phyloP scores from a whole-genome alignment of 2,888 invertebrate species.

The Heliconius sara region DNA sequence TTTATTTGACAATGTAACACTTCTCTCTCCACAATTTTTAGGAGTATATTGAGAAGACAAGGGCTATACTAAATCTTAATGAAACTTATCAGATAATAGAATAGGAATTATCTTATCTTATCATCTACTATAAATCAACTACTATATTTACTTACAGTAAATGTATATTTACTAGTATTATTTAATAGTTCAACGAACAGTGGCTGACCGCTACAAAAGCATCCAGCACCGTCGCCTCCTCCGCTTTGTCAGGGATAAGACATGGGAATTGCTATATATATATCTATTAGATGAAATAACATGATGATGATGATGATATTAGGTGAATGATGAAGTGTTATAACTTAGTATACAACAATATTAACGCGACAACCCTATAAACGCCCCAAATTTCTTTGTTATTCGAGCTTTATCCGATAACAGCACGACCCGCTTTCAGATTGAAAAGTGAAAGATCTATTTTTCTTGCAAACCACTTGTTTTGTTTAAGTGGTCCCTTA shows the following conservation, averaged over 20 bases:
- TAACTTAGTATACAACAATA: not conserved
- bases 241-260: not conserved
- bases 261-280: too few relatives aligned
- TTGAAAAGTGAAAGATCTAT: constrained; percentile 34
- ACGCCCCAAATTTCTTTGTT: constrained; percentile 31
- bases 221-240: too few relatives aligned
- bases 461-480: constrained; percentile 26
- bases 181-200: too few relatives aligned
- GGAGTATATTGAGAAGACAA: too few relatives aligned
- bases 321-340: not conserved
- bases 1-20: too few relatives aligned
- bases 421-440: constrained; percentile 25
- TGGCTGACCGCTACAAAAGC: too few relatives aligned
- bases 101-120: not conserved
- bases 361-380: constrained; percentile 26
- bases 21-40: too few relatives aligned
- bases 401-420: constrained; percentile 38
- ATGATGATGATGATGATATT: too few relatives aligned
- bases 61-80: not conserved
- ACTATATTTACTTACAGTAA: too few relatives aligned
- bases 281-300: too few relatives aligned
- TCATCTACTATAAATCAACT: not conserved
- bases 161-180: too few relatives aligned
- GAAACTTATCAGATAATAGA: not conserved
- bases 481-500: constrained; percentile 21